These are phyloP conservation scores for Phylloscopus trochiloides DNA, from an alignment of 2,113 vertebrate genomes.

Conservation along the genomic window DNA sequence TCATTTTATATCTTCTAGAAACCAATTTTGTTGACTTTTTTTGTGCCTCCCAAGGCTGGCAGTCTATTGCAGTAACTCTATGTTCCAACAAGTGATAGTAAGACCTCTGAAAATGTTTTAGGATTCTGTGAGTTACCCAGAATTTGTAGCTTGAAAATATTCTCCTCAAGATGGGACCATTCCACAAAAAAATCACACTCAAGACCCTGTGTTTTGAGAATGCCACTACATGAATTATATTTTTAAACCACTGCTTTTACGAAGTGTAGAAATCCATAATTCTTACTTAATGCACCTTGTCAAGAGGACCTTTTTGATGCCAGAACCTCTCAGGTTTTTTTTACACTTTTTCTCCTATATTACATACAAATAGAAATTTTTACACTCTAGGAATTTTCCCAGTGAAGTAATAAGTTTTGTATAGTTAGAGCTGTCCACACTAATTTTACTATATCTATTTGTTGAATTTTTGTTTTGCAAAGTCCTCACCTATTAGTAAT, in stretches of 20 bases:
- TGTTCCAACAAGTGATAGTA: not conserved
- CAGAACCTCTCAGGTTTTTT: not conserved
- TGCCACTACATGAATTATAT: not conserved
- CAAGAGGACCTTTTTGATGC: not conserved
- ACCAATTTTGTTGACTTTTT: not conserved
- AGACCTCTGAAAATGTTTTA: not conserved
- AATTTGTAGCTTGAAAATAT: not conserved
- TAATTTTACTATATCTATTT: not conserved
- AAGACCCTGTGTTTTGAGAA: not conserved
- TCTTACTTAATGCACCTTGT: slow-evolving; percentile 24
- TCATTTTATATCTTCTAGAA: not conserved
- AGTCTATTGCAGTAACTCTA: not conserved
- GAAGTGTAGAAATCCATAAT: slow-evolving; percentile 14
- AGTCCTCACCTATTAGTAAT: not conserved
- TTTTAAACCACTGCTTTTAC: not conserved
- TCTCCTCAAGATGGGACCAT: slow-evolving; percentile 12
- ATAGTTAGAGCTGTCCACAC: not conserved
- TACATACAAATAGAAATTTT: not conserved
- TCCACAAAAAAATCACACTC: not conserved
- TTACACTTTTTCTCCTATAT: not conserved
- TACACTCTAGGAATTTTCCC: not conserved
- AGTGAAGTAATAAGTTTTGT: not conserved
- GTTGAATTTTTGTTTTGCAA: not conserved
- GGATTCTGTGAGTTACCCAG: not conserved
- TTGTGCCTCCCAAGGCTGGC: not conserved